A percentile compares a stretch with the other conserved stretches of the same genome.
Evolutionary conservation across 2,888 invertebrate species (phyloP).

Genomic region (Euproctis similis): DNA sequence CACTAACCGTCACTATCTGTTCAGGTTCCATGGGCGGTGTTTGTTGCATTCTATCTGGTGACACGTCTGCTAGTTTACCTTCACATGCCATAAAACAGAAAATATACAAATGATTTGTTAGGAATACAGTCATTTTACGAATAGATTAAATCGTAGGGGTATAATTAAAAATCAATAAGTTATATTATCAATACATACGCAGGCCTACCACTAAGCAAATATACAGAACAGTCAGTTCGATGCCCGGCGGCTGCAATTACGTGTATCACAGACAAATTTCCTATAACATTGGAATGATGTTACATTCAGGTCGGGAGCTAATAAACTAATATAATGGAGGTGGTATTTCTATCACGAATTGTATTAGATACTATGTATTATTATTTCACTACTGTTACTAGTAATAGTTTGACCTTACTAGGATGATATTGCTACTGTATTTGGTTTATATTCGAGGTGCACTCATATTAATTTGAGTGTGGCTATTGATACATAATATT

Average conservation of each 20-base stretch:
- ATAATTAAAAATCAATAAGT: slow-evolving; percentile 11
- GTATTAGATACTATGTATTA: slow-evolving; percentile 11
- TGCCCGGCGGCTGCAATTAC: slow-evolving; percentile 34
- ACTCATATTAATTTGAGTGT: no score
- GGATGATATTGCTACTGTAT: background rate
- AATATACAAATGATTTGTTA: no score
- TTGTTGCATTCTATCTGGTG: no score
- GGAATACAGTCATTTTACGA: no score
- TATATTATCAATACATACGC: slow-evolving; percentile 20
- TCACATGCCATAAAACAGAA: no score
- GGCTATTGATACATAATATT: no score
- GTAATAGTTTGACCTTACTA: slow-evolving; percentile 12
- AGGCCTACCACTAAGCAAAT: slow-evolving; percentile 26
- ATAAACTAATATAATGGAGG: slow-evolving; percentile 14
- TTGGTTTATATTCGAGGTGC: background rate
- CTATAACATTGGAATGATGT: slow-evolving; percentile 35
- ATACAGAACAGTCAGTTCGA: slow-evolving; percentile 28
- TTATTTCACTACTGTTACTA: slow-evolving; percentile 5
- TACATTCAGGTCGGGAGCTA: slow-evolving; percentile 9
- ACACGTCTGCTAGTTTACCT: no score
- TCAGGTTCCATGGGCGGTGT: no score
- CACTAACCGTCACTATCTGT: no score
- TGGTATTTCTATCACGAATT: slow-evolving; percentile 16
- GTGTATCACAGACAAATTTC: slow-evolving; percentile 45
- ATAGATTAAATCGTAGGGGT: no score